phyloP scores from a whole-genome alignment of 2,113 vertebrate genomes.

The Corythaeola cristata region DNA sequence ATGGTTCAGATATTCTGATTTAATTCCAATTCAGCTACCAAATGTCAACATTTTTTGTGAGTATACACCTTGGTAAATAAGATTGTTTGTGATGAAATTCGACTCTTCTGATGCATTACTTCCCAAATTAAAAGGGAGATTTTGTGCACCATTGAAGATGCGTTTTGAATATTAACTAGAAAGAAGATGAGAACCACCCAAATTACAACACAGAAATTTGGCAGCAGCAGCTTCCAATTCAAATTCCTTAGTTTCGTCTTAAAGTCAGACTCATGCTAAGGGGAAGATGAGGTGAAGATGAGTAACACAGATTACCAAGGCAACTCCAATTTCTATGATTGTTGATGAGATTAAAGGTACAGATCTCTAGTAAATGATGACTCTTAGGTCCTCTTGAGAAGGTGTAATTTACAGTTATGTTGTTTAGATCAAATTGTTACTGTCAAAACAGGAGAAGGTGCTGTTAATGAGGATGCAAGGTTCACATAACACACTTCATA shows the following conservation, averaged over 20 bases:
- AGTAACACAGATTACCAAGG: not conserved
- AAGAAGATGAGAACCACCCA: not conserved
- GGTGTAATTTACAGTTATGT: not conserved
- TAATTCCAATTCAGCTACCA: not conserved
- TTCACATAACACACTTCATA: not conserved
- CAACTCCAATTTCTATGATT: not conserved
- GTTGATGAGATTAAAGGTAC: not conserved
- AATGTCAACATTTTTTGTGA: not conserved
- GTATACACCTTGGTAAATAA: not conserved
- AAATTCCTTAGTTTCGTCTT: not conserved
- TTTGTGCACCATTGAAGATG: not conserved
- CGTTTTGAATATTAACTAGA: not conserved
- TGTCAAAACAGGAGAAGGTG: not conserved
- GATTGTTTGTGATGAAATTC: not conserved
- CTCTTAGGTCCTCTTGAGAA: not conserved
- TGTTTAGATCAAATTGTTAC: not conserved
- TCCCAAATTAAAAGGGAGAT: not conserved
- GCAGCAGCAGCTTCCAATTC: not conserved
- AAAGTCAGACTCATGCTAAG: not conserved
- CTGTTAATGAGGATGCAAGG: not conserved
- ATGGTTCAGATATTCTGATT: not conserved
- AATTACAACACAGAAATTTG: not conserved
- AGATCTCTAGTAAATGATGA: not conserved
- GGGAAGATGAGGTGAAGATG: not conserved
- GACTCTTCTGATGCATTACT: not conserved